Conservation (phyloP, 2,113 vertebrate genomes). For the Agelaius phoeniceus region DNA sequence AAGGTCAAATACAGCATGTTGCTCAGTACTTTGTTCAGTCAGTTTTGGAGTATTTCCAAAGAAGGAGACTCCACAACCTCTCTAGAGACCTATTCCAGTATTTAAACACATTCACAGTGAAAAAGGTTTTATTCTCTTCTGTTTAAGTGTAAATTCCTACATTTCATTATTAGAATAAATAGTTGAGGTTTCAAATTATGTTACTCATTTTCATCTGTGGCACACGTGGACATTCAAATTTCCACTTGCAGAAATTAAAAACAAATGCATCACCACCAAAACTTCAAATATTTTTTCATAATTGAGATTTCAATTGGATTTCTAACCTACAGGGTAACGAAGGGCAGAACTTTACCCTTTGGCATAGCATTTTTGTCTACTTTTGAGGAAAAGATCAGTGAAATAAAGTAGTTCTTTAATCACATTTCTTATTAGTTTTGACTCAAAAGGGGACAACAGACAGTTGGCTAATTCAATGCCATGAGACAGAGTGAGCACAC, state of each 20-base stretch:
- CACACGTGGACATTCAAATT: not conserved
- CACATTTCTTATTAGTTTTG: not conserved
- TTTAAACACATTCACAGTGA: not conserved
- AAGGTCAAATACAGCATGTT: not conserved
- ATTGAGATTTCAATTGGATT: not conserved
- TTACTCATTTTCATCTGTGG: not conserved
- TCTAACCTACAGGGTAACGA: not conserved
- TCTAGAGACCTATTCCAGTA: not conserved
- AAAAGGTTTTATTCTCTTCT: not conserved
- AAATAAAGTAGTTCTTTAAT: not conserved
- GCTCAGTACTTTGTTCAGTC: not conserved
- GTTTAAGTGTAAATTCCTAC: not conserved
- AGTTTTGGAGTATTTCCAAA: not conserved
- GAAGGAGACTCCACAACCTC: not conserved
- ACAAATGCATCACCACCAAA: not conserved
- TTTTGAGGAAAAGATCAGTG: not conserved
- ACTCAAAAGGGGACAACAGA: conserved; percentile 3
- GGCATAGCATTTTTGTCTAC: not conserved
- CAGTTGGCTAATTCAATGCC: conserved; percentile 22
- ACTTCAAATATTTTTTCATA: not conserved
- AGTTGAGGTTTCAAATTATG: not conserved
- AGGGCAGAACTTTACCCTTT: not conserved
- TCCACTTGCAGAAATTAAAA: not conserved
- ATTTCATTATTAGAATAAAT: not conserved
- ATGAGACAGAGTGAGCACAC: conserved; percentile 14